A percentile compares a stretch with the other conserved stretches of the same genome.
Evolutionary conservation across 2,113 vertebrate genomes (phyloP).

Genomic region (Trichomycterus rosablanca): DNA sequence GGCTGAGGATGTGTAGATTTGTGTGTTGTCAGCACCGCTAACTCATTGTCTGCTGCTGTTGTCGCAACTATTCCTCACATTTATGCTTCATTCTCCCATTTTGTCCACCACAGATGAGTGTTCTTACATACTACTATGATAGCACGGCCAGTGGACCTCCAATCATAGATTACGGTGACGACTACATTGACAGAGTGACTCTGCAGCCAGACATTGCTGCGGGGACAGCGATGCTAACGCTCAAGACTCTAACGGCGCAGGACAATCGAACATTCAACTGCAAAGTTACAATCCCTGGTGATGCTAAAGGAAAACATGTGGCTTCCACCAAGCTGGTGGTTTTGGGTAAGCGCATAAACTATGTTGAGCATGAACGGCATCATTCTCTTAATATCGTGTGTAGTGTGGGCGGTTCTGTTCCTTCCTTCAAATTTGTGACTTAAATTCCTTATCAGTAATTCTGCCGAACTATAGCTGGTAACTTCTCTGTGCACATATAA

Average conservation of each 20-base stretch:
- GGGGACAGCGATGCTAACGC: constrained; percentile 45
- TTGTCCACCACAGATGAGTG: constrained; percentile 3
- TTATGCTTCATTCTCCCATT: too few species aligned
- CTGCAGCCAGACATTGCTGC: accelerated
- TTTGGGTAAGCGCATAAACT: constrained; percentile 59
- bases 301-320: constrained; percentile 5
- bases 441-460: too few species aligned
- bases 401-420: too few species aligned
- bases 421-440: too few species aligned
- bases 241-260: constrained; percentile 19
- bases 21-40: too few species aligned
- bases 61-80: too few species aligned
- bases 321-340: constrained; percentile 47
- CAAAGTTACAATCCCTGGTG: constrained; percentile 7
- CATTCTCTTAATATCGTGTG: background rate
- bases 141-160: accelerated
- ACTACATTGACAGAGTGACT: constrained; percentile 14
- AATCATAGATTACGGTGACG: accelerated
- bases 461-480: too few species aligned
- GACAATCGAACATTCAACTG: constrained; percentile 55
- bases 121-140: constrained; percentile 13
- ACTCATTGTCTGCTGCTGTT: too few species aligned
- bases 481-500: too few species aligned
- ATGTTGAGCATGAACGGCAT: background rate
- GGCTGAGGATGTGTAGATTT: background rate